A percentile compares a stretch with the other conserved stretches of the same genome.
These are phyloP conservation scores for Chirona hameri DNA, from an alignment of 2,888 invertebrate genomes.

Conservation along the genomic window DNA sequence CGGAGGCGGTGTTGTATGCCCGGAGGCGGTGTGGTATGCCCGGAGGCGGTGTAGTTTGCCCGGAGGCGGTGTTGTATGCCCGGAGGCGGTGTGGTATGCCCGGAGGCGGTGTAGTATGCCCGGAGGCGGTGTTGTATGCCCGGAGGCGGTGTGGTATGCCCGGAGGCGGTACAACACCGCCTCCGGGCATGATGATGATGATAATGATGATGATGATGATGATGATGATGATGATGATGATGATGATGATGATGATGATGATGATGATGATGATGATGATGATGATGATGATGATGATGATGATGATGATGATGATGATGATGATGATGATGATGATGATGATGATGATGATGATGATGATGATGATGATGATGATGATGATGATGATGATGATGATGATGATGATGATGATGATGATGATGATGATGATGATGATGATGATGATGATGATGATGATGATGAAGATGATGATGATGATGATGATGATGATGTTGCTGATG, in stretches of 20 bases:
- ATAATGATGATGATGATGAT: no score
- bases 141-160: no score
- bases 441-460: constrained; percentile 22
- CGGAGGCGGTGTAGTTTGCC: no score
- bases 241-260: constrained; percentile 22
- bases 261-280: constrained; percentile 22
- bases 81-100: no score
- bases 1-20: no score
- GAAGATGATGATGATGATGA: neutral
- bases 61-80: no score
- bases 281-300: constrained; percentile 22
- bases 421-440: constrained; percentile 22
- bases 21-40: no score
- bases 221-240: constrained; percentile 22
- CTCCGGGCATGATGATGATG: neutral
- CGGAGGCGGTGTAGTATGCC: no score
- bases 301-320: constrained; percentile 22
- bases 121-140: no score
- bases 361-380: neutral
- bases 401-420: constrained; percentile 10
- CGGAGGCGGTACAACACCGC: no score
- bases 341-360: neutral
- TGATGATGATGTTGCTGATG: no score
- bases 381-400: constrained; percentile 9
- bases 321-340: no score